A percentile compares a stretch with the other conserved stretches of the same genome.
These are phyloP conservation scores for Scaptomyza polygonia DNA, from an alignment of 2,888 invertebrate genomes.

Conservation along the genomic window DNA sequence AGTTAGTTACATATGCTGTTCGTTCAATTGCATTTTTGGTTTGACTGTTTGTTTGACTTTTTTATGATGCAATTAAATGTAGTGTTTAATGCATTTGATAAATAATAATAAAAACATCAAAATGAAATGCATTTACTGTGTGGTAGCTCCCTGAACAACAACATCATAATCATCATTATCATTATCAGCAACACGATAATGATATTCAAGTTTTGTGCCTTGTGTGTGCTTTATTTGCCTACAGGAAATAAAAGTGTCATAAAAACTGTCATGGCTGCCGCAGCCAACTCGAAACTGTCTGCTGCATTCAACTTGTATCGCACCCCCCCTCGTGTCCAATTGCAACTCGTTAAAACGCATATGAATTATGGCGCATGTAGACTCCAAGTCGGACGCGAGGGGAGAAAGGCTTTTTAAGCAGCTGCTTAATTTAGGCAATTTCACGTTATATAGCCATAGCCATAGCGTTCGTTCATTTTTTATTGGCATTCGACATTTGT, in stretches of 20 bases:
- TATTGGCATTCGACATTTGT: slow-evolving; percentile 34
- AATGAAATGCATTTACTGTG: slow-evolving; percentile 50
- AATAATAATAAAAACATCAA: slow-evolving; percentile 65
- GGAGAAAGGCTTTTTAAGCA: slow-evolving; percentile 39
- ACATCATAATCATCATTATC: not conserved
- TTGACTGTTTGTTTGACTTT: slow-evolving; percentile 25
- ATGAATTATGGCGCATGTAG: slow-evolving; percentile 57
- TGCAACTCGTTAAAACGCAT: slow-evolving; percentile 43
- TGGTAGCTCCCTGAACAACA: not conserved
- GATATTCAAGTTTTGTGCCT: slow-evolving; percentile 59
- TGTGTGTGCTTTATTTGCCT: slow-evolving; percentile 63
- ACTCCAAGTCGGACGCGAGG: not conserved
- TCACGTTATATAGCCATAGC: slow-evolving; percentile 56
- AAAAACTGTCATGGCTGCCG: slow-evolving; percentile 65
- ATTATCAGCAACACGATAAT: slow-evolving; percentile 48
- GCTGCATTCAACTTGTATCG: not conserved
- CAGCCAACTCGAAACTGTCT: not conserved
- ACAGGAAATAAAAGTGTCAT: slow-evolving; percentile 75
- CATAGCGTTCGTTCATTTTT: slow-evolving; percentile 41
- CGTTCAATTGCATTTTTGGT: slow-evolving; percentile 32
- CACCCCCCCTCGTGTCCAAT: not conserved
- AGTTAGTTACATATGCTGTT: slow-evolving; percentile 4
- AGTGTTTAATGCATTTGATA: slow-evolving; percentile 76
- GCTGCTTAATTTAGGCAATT: slow-evolving; percentile 69
- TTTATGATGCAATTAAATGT: slow-evolving; percentile 75